Conservation (phyloP, 2,797 vertebrate species). For the Danio kyathit region DNA sequence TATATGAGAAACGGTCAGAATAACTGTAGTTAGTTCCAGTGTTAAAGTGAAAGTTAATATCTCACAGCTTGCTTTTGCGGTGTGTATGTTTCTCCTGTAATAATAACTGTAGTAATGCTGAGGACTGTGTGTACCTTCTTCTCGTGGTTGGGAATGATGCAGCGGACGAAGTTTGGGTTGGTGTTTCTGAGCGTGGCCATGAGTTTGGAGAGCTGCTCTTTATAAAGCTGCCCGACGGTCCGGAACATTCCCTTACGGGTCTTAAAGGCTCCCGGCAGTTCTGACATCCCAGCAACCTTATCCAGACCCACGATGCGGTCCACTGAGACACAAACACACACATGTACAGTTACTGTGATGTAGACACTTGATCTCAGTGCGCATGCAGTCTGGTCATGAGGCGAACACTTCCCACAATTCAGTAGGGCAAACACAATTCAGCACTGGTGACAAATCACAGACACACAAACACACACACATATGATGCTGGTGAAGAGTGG, state of each 20-base stretch:
- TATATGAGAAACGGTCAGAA: too few species aligned
- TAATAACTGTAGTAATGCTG: neutral
- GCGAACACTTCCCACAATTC: constrained; percentile 61
- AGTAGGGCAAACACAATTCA: constrained; percentile 56
- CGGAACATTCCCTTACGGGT: constrained; percentile 98
- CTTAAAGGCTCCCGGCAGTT: constrained; percentile 94
- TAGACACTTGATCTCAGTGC: neutral
- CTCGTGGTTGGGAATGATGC: constrained; percentile 99
- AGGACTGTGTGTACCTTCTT: constrained; percentile 85
- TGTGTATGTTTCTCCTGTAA: neutral
- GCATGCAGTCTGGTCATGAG: constrained; percentile 56
- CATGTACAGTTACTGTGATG: neutral
- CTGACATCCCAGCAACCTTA: constrained; percentile 96
- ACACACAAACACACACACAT: constrained; percentile 67
- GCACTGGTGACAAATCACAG: constrained; percentile 66
- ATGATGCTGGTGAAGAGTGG: constrained; percentile 73
- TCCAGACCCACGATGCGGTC: constrained; percentile 97
- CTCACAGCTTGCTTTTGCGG: too few species aligned
- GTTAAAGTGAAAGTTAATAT: too few species aligned
- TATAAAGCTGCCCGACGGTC: constrained; percentile 98
- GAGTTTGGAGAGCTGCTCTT: constrained; percentile 96
- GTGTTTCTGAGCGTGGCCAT: constrained; percentile 98
- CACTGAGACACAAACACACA: constrained; percentile 76
- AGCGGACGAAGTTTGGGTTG: constrained; percentile 98
- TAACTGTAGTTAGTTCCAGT: too few species aligned